phyloP scores from a whole-genome alignment of 2,113 vertebrate species.

The Lichenostomus cassidix region DNA sequence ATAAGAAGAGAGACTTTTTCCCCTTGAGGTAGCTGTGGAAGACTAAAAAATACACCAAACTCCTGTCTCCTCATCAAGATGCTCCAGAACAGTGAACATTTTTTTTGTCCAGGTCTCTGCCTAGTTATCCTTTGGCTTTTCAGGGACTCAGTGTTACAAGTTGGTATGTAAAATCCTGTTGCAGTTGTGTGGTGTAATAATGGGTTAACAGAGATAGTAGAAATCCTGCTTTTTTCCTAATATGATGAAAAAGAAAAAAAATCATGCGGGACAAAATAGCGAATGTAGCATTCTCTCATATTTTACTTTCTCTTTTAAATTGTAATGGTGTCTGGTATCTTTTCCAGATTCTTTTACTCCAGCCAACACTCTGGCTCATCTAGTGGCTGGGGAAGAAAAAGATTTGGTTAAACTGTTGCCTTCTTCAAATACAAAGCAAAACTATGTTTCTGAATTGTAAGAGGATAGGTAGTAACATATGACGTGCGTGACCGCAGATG shows the following conservation, averaged over 20 bases:
- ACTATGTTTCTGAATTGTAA: background rate
- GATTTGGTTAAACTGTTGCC: background rate
- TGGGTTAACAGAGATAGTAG: background rate
- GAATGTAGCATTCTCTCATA: background rate
- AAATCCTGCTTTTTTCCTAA: background rate
- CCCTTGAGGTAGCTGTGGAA: background rate
- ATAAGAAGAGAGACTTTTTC: background rate
- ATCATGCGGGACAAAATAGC: background rate
- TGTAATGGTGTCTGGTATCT: background rate
- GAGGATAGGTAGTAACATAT: background rate
- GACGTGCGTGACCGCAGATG: background rate
- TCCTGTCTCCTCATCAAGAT: background rate
- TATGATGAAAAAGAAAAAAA: background rate
- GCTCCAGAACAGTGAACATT: background rate
- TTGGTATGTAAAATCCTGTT: background rate
- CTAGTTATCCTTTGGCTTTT: background rate
- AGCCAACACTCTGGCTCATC: background rate
- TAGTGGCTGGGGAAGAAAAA: background rate
- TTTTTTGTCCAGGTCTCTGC: background rate
- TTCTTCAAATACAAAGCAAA: background rate
- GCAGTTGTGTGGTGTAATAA: background rate
- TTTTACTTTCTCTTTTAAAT: background rate
- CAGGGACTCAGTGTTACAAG: background rate
- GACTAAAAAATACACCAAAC: background rate
- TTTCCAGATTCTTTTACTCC: background rate